Conservation (phyloP, 2,797 vertebrate species). For the Rhinophrynus dorsalis region DNA sequence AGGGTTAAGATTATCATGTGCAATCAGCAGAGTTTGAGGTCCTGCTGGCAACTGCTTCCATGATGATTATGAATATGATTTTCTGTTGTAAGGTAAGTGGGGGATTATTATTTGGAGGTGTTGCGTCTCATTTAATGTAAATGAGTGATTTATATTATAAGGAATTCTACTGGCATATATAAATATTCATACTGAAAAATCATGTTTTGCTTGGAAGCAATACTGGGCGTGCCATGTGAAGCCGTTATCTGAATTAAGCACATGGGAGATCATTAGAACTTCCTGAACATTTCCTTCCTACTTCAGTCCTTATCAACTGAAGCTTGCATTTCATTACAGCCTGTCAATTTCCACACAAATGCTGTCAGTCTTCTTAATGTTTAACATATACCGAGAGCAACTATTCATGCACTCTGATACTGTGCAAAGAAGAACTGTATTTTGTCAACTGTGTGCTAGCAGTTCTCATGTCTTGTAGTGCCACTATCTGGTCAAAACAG, state of each 20-base stretch:
- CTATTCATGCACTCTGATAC: not conserved
- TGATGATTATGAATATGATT: no score
- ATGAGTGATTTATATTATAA: no score
- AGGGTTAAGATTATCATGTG: no score
- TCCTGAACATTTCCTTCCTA: not conserved
- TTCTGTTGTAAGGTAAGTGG: no score
- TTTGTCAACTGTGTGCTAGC: not conserved
- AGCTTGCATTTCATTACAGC: not conserved
- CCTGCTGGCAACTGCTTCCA: no score
- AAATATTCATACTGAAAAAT: not conserved
- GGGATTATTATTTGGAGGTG: no score
- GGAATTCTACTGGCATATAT: no score
- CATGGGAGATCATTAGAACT: not conserved
- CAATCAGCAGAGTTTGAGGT: no score
- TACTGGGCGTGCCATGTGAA: not conserved
- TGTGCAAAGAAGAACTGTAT: not conserved
- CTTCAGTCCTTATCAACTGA: not conserved
- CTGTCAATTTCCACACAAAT: conserved; percentile 2
- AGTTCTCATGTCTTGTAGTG: conserved; percentile 3
- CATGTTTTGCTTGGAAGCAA: not conserved
- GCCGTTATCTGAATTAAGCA: not conserved
- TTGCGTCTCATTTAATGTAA: no score
- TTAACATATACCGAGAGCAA: no score
- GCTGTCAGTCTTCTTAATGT: no score
- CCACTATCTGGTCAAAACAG: not conserved